A percentile compares a stretch with the other conserved stretches of the same genome.
phyloP scores from a whole-genome alignment of 2,797 vertebrate genomes.

The Melopsittacus undulatus region DNA sequence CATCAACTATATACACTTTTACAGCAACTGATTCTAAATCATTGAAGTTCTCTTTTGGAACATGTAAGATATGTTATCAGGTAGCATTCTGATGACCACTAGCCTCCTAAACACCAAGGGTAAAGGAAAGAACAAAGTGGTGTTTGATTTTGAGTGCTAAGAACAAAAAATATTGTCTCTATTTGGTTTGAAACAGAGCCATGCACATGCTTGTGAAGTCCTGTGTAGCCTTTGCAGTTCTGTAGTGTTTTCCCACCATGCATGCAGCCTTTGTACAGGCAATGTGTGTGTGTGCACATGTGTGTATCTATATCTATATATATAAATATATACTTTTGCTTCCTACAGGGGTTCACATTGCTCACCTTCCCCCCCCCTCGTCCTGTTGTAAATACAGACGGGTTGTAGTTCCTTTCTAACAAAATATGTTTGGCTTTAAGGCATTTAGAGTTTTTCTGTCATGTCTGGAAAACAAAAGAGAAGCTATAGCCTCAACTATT shows the following conservation, averaged over 20 bases:
- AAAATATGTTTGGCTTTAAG: background rate
- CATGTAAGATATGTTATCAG: background rate
- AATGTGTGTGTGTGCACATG: accelerated
- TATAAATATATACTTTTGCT: background rate
- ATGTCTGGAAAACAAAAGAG: background rate
- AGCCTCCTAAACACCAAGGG: background rate
- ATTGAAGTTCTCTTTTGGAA: background rate
- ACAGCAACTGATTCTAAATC: background rate
- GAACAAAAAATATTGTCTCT: background rate
- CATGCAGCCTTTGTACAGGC: background rate
- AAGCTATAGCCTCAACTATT: background rate
- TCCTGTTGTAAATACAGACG: background rate
- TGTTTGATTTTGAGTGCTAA: background rate
- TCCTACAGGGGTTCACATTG: background rate
- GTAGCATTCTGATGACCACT: background rate
- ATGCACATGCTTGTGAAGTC: background rate
- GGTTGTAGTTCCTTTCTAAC: background rate
- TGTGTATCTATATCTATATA: background rate
- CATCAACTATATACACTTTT: background rate
- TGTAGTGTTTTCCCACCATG: background rate
- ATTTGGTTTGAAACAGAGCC: slow-evolving; percentile 26
- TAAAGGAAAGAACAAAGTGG: background rate
- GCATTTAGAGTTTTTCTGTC: background rate
- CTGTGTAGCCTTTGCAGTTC: background rate
- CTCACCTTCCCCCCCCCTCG: background rate